Evolutionary conservation across 2,797 vertebrate genomes (phyloP).

Genomic region (Ptychadena robeensis): DNA sequence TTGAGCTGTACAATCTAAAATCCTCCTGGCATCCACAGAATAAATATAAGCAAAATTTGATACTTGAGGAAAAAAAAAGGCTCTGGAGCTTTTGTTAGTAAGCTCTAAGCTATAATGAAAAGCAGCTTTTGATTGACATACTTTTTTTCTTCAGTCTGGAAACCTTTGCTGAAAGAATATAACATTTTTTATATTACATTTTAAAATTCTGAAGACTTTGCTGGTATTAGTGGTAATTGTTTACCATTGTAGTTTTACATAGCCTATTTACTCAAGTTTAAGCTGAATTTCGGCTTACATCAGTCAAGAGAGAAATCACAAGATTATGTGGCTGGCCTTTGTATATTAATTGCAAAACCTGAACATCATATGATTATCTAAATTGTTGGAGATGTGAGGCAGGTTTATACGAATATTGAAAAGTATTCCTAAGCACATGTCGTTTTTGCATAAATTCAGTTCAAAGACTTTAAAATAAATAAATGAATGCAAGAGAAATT

Average conservation of each 20-base stretch:
- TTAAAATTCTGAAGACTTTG: neutral
- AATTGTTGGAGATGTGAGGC: too few species aligned
- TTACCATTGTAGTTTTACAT: neutral
- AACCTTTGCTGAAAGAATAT: constrained; percentile 20
- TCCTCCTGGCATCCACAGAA: neutral
- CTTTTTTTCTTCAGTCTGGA: constrained; percentile 41
- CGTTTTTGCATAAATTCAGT: too few species aligned
- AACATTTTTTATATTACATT: neutral
- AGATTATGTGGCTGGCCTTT: too few species aligned
- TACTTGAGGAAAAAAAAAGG: neutral
- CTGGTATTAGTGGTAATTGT: neutral
- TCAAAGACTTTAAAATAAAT: too few species aligned
- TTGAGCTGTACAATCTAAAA: neutral
- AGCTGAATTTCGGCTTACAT: too few species aligned
- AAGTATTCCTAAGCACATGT: too few species aligned
- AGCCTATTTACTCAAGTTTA: too few species aligned
- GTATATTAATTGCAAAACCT: too few species aligned
- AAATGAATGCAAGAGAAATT: too few species aligned
- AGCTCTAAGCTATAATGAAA: neutral
- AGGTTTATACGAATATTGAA: too few species aligned
- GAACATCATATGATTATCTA: too few species aligned
- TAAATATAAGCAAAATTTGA: neutral
- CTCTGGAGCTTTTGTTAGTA: neutral
- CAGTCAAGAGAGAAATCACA: too few species aligned
- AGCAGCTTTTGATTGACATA: constrained; percentile 22